A percentile compares a stretch with the other conserved stretches of the same genome.
Conservation (phyloP, 2,113 vertebrate species). For the Phrynocephalus versicolor region DNA sequence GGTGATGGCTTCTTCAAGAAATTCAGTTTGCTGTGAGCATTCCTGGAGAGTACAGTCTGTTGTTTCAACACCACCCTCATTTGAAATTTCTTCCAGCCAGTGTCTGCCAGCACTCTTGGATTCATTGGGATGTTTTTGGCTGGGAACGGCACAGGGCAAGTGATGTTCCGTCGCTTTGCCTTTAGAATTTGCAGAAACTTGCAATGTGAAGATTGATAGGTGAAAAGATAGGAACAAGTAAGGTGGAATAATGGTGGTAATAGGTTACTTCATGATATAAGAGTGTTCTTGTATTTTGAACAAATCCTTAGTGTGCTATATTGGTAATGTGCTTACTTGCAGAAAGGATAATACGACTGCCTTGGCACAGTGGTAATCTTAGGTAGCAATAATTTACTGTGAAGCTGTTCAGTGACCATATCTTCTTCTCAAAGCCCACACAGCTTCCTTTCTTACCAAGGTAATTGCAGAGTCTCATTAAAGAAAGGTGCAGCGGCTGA, state of each 20-base stretch:
- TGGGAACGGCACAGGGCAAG: too few relatives aligned
- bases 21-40: too few relatives aligned
- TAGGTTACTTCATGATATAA: neutral
- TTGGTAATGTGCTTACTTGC: neutral
- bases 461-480: neutral
- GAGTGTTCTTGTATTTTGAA: neutral
- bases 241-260: neutral
- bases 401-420: neutral
- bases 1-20: too few relatives aligned
- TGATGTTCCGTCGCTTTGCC: neutral
- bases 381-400: neutral
- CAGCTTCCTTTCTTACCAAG: slow-evolving; percentile 1
- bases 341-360: neutral
- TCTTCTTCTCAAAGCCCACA: neutral
- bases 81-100: too few relatives aligned
- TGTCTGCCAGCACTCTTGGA: too few relatives aligned
- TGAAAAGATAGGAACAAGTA: neutral
- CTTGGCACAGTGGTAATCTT: slow-evolving; percentile 11
- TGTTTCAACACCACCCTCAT: too few relatives aligned
- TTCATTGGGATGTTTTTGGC: too few relatives aligned
- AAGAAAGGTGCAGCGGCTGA: neutral
- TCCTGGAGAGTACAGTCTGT: too few relatives aligned
- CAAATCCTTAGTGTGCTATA: neutral
- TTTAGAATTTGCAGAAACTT: neutral
- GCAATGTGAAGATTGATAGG: neutral